Conservation (phyloP, 2,113 vertebrate genomes). For the Hassar affinis region DNA sequence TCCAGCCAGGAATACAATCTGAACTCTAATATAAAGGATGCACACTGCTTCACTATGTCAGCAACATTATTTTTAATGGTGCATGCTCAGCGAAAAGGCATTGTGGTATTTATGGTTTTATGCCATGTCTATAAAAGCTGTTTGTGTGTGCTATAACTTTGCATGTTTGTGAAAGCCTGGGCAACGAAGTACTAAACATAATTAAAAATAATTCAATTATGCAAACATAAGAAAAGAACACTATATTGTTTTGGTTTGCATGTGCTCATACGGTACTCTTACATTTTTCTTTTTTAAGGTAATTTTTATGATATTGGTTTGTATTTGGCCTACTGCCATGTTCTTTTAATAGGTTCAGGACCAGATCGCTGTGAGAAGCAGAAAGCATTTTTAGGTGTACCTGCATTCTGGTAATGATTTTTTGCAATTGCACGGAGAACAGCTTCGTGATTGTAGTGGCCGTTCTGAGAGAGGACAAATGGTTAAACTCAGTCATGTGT, state of each 20-base stretch:
- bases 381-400: neutral
- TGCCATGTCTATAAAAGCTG: constrained; percentile 60
- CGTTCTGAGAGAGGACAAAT: constrained; percentile 35
- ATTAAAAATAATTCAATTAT: constrained; percentile 35
- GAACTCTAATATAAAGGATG: constrained; percentile 33
- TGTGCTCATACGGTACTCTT: neutral
- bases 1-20: constrained; percentile 47
- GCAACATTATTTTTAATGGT: constrained; percentile 47
- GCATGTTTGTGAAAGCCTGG: constrained; percentile 49
- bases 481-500: constrained; percentile 49
- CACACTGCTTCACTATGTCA: constrained; percentile 29
- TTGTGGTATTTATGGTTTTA: constrained; percentile 62
- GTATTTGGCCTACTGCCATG: neutral
- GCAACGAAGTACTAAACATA: constrained; percentile 28
- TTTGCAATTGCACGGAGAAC: constrained; percentile 7
- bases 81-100: constrained; percentile 59
- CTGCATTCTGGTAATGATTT: constrained; percentile 22
- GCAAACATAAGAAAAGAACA: constrained; percentile 37
- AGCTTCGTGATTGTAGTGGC: constrained; percentile 39
- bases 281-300: neutral
- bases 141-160: constrained; percentile 47
- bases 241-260: constrained; percentile 30
- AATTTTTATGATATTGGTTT: neutral
- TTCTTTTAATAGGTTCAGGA: neutral
- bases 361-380: constrained; percentile 7